Evolutionary conservation across 1,140 invertebrate species (phyloP).

Genomic region (Ruditapes philippinarum): DNA sequence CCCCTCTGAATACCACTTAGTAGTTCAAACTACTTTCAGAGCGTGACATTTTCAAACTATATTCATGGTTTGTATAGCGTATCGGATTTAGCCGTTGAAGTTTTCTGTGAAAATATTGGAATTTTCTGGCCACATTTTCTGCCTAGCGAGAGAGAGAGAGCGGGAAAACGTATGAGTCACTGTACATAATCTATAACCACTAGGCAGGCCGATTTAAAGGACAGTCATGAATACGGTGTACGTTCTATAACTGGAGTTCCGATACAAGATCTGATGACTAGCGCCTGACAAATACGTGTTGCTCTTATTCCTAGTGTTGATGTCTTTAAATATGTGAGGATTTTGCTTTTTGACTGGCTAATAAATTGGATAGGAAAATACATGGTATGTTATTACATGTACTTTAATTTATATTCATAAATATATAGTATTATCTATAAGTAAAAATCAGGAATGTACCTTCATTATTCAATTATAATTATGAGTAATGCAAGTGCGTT

Average conservation of each 20-base stretch:
- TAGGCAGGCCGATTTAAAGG: background rate
- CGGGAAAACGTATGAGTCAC: background rate
- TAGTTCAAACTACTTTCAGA: background rate
- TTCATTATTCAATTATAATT: no score
- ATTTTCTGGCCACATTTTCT: background rate
- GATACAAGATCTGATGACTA: no score
- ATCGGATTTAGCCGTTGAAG: background rate
- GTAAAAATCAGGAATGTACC: no score
- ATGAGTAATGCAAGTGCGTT: no score
- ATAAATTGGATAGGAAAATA: background rate
- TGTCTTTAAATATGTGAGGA: no score
- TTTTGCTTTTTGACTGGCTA: background rate
- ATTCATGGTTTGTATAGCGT: background rate
- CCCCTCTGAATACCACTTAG: background rate
- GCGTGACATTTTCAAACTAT: background rate
- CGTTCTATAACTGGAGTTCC: background rate
- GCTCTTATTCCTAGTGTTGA: background rate
- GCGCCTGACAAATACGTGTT: no score
- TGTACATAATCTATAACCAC: background rate
- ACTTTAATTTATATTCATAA: no score
- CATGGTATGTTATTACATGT: background rate
- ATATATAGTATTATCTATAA: no score
- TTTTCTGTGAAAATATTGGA: constrained; percentile 26
- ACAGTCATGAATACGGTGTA: background rate
- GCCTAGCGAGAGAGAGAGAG: background rate